Evolutionary conservation across 2,113 vertebrate genomes (phyloP).

Genomic region (Leptobrachium leishanense): DNA sequence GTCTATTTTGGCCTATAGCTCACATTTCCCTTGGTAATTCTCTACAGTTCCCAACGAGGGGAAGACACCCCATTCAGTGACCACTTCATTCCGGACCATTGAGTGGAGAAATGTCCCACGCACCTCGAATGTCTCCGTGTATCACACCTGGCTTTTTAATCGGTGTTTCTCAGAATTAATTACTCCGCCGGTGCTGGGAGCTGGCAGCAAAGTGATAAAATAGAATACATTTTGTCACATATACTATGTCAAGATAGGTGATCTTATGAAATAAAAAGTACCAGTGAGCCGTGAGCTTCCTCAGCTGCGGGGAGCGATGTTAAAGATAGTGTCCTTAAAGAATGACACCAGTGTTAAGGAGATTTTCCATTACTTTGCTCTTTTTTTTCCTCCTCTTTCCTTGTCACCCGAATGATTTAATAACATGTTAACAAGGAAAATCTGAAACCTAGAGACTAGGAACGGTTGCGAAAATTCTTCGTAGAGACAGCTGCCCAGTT

Average conservation of each 20-base stretch:
- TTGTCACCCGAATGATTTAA: conserved; percentile 48
- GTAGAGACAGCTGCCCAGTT: not conserved
- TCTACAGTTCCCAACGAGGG: too few relatives aligned
- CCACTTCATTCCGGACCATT: too few relatives aligned
- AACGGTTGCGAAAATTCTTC: not conserved
- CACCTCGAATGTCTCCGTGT: not conserved
- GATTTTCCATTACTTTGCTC: conserved; percentile 36
- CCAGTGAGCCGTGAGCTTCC: conserved; percentile 22
- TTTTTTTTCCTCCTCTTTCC: conserved; percentile 4
- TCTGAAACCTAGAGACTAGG: conserved; percentile 1
- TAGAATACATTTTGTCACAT: conserved; percentile 40
- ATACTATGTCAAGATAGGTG: conserved; percentile 40
- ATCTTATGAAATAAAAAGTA: conserved; percentile 45
- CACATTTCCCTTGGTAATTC: too few relatives aligned
- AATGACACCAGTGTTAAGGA: conserved; percentile 42
- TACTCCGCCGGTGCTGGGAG: conserved; percentile 11
- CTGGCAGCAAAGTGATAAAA: conserved; percentile 36
- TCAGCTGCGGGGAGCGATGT: conserved; percentile 32
- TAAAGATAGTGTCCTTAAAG: conserved; percentile 42
- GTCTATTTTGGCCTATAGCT: too few relatives aligned
- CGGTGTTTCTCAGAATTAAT: conserved; percentile 31
- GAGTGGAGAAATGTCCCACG: too few relatives aligned
- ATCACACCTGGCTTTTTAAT: conserved; percentile 27
- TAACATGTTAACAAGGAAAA: conserved; percentile 52
- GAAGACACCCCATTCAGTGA: too few relatives aligned